phyloP scores from a whole-genome alignment of 1,140 invertebrate species.

The Triops cancriformis region DNA sequence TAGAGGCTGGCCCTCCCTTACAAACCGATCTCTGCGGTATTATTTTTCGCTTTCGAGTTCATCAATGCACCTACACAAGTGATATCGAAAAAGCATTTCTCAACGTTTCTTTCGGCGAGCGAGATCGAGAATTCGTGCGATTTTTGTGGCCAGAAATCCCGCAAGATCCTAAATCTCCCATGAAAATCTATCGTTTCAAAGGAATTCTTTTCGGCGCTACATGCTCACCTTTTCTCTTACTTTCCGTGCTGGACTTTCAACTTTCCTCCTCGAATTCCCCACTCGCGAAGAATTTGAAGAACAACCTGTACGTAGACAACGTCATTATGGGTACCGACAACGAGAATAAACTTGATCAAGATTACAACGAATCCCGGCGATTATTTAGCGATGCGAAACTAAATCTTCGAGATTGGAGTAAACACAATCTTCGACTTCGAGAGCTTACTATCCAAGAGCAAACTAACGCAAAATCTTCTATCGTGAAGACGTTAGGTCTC shows the following conservation, averaged over 20 bases:
- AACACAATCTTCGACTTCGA: neutral
- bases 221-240: conserved; percentile 15
- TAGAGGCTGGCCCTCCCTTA: conserved; percentile 28
- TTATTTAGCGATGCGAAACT: neutral
- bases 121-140: conserved; percentile 28
- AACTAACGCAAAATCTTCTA: neutral
- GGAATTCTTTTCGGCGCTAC: conserved; percentile 10
- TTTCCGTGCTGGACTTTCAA: conserved; percentile 3
- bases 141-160: conserved; percentile 29
- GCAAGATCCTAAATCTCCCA: neutral
- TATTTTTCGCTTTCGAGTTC: conserved; percentile 32
- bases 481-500: conserved; percentile 25
- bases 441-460: neutral
- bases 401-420: neutral
- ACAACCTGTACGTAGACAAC: conserved; percentile 23
- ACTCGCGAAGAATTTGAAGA: neutral
- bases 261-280: neutral
- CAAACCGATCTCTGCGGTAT: conserved; percentile 31
- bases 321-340: neutral
- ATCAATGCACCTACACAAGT: conserved; percentile 34
- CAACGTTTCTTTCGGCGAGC: conserved; percentile 25
- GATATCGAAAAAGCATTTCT: conserved; percentile 41
- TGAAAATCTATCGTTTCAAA: conserved; percentile 8
- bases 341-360: neutral
- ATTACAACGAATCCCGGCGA: neutral